Evolutionary conservation across 1,140 invertebrate species (phyloP).

Genomic region (Chymomyza costata): DNA sequence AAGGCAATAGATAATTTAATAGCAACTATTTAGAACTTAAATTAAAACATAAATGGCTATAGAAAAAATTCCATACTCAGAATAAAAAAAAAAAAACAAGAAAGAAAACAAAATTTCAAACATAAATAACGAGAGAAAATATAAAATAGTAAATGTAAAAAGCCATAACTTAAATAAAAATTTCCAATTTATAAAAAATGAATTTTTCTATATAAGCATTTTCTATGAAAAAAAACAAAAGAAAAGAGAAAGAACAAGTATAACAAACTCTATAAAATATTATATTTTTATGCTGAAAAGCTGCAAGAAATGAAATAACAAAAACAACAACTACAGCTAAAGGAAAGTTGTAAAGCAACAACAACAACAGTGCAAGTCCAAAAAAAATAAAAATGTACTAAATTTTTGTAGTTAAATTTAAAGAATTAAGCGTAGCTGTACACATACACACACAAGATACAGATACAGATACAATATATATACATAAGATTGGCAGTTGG

Average conservation of each 20-base stretch:
- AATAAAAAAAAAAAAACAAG: conserved; percentile 11
- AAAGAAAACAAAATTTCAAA: conserved; percentile 39
- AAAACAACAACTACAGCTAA: conserved; percentile 23
- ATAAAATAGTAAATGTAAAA: conserved; percentile 27
- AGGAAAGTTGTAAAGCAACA: conserved; percentile 16
- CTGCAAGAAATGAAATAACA: conserved; percentile 13
- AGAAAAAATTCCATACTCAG: not conserved
- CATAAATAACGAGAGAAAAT: conserved; percentile 18
- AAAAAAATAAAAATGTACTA: conserved; percentile 65
- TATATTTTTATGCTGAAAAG: conserved; percentile 6
- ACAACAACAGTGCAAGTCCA: conserved; percentile 53
- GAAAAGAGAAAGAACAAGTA: conserved; percentile 20
- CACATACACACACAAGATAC: conserved; percentile 29
- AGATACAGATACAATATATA: conserved; percentile 17
- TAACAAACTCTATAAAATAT: conserved; percentile 1
- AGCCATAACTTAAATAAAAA: conserved; percentile 25
- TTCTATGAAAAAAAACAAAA: conserved; percentile 30
- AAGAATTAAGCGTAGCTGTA: conserved; percentile 52
- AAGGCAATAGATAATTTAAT: conserved; percentile 62
- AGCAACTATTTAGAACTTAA: conserved; percentile 10
- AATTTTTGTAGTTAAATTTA: conserved; percentile 67
- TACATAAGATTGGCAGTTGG: not conserved
- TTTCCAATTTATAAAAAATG: conserved; percentile 46
- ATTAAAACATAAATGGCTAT: not conserved
- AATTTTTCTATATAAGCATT: conserved; percentile 36